Percentiles rank a stretch among this genome's conserved stretches.
Evolutionary conservation across 2,113 vertebrate genomes (phyloP).

Genomic region (Thryonomys swinderianus): DNA sequence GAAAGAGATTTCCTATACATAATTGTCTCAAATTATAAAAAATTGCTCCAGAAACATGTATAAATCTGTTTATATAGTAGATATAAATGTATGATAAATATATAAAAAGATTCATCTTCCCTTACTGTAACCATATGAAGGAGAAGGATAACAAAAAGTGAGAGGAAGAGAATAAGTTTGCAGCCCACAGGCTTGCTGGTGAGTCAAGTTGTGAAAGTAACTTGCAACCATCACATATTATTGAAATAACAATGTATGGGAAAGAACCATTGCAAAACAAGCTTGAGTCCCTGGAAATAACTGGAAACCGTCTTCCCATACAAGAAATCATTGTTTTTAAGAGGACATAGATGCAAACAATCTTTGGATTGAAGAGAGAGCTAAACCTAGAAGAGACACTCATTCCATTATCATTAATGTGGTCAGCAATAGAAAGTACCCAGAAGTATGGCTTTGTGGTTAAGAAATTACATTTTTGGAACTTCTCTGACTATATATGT

Average conservation of each 20-base stretch:
- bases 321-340: neutral
- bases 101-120: neutral
- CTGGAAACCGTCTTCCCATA: neutral
- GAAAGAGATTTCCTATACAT: neutral
- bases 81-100: neutral
- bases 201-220: constrained; percentile 42
- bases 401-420: neutral
- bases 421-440: neutral
- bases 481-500: neutral
- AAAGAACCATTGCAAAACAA: neutral
- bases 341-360: constrained; percentile 7
- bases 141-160: neutral
- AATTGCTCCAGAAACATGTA: neutral
- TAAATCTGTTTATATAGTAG: neutral
- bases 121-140: neutral
- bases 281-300: neutral
- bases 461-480: constrained; percentile 1
- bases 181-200: neutral
- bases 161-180: neutral
- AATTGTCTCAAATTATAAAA: neutral
- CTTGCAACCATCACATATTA: neutral
- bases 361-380: neutral
- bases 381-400: neutral
- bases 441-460: neutral
- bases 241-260: neutral